Evolutionary conservation across 2,113 vertebrate species (phyloP), one percentile per base, ranked within the genome.

Genomic region (Cephalopholis sonnerati): DNA sequence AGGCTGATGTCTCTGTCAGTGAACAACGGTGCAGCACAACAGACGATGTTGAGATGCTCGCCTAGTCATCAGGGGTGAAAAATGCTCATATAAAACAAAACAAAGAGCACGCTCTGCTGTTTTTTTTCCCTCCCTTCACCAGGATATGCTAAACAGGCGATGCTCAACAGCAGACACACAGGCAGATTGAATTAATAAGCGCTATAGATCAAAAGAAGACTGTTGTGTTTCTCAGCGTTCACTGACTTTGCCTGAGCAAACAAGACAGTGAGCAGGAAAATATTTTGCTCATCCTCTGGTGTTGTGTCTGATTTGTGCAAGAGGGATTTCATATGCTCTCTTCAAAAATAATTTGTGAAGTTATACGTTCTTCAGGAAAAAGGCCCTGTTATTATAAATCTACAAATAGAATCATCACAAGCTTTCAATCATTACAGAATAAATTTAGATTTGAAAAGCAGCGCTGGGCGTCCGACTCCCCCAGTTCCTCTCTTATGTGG

Each of bases 151-250:
- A 79, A 86, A 84, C 70, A 77, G 65, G n/a, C 46, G 2, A 51
- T 5, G 54, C 58, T 58, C 53, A 27, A 63, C 39, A 65, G 29
- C 74, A 77, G 62, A 80, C 59, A 27, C 70, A 66, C 36, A 51
- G 54, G 70, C 63, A 75, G 46, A 72, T 77, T 69, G 82, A 86
- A 87, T 85, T 91, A 89, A 90, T 89, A 67, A 85, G 81, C 62
- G 22, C 57, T 5, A 11, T 5, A 82, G 90, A 93, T 90, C 86
- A 92, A 87, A 89, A 51, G 67, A 48, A 36, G 59, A 25, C 50
- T 57, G 55, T 58, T 70, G 63, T 81, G 72, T 85, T 82, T 74
- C 25, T 13, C 36, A 51, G 55, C 15, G 7, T 74, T 46, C 54
- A 13, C 58, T 63, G 80, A 66, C 71, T 65, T 66, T 46, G 58